Conservation (phyloP, 2,113 vertebrate species). For the Paramisgurnus dabryanus region DNA sequence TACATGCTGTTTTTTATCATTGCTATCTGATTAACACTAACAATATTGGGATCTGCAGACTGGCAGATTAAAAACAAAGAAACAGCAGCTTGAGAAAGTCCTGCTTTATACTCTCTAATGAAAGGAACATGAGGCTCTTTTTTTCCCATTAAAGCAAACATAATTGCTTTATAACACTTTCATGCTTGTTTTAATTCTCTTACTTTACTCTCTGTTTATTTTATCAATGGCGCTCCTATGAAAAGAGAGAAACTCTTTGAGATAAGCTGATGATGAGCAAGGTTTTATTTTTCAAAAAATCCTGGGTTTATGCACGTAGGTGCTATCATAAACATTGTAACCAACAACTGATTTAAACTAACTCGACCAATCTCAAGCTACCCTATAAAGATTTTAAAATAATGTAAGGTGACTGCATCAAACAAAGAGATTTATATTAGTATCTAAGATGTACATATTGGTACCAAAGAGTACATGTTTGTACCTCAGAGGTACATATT, state of each 20-base stretch:
- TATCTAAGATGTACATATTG: too few species aligned
- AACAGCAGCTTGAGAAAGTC: constrained; percentile 64
- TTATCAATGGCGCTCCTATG: neutral
- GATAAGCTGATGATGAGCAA: neutral
- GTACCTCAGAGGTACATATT: too few species aligned
- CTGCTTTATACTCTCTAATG: constrained; percentile 64
- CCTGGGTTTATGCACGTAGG: too few species aligned
- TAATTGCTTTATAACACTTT: constrained; percentile 54
- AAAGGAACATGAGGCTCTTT: constrained; percentile 59
- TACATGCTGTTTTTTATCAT: constrained; percentile 45
- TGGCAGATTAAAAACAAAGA: constrained; percentile 64
- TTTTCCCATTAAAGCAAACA: constrained; percentile 62
- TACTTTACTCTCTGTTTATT: constrained; percentile 64
- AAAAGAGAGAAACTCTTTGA: neutral
- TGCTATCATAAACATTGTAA: too few species aligned
- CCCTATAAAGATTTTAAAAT: too few species aligned
- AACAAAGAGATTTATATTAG: too few species aligned
- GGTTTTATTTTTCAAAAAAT: too few species aligned
- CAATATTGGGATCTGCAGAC: constrained; percentile 45
- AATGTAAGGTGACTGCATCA: too few species aligned
- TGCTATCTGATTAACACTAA: constrained; percentile 60
- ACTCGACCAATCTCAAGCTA: too few species aligned
- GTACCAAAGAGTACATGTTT: too few species aligned
- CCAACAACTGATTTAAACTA: too few species aligned
- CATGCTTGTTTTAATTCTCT: constrained; percentile 55